Evolutionary conservation across 2,113 vertebrate species (phyloP).

Genomic region (Nerophis ophidion): DNA sequence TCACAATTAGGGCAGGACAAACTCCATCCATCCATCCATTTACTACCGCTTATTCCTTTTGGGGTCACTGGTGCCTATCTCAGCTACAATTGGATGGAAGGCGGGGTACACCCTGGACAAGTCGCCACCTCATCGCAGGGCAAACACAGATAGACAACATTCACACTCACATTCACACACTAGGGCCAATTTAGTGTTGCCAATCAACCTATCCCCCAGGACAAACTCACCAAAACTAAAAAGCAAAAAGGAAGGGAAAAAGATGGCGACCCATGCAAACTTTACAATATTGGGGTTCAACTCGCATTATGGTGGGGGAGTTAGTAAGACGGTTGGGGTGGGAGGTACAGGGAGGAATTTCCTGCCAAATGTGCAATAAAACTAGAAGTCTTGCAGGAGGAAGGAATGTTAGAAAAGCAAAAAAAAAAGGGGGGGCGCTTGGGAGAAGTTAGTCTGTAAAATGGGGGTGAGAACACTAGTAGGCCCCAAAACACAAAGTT

Average conservation of each 20-base stretch:
- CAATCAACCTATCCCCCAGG: too few relatives aligned
- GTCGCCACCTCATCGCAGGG: too few relatives aligned
- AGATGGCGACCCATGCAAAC: constrained; percentile 7
- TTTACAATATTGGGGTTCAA: constrained; percentile 50
- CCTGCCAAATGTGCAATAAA: constrained; percentile 80
- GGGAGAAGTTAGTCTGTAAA: constrained; percentile 54
- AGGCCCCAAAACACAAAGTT: constrained; percentile 46
- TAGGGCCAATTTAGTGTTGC: too few relatives aligned
- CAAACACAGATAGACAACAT: too few relatives aligned
- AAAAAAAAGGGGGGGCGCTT: constrained; percentile 17
- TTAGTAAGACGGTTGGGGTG: constrained; percentile 58
- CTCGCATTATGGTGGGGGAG: constrained; percentile 60
- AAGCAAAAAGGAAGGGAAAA: neutral
- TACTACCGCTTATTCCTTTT: too few relatives aligned
- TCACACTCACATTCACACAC: too few relatives aligned
- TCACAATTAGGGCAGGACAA: too few relatives aligned
- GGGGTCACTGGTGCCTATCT: too few relatives aligned
- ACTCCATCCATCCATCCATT: too few relatives aligned
- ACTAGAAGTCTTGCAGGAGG: constrained; percentile 62
- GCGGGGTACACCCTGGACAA: too few relatives aligned
- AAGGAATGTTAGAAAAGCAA: constrained; percentile 51
- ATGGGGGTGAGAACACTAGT: constrained; percentile 29
- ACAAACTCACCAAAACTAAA: neutral
- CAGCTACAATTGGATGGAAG: too few relatives aligned
- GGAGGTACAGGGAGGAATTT: constrained; percentile 70